Conservation (phyloP, 2,113 vertebrate genomes). For the Gadus chalcogrammus region DNA sequence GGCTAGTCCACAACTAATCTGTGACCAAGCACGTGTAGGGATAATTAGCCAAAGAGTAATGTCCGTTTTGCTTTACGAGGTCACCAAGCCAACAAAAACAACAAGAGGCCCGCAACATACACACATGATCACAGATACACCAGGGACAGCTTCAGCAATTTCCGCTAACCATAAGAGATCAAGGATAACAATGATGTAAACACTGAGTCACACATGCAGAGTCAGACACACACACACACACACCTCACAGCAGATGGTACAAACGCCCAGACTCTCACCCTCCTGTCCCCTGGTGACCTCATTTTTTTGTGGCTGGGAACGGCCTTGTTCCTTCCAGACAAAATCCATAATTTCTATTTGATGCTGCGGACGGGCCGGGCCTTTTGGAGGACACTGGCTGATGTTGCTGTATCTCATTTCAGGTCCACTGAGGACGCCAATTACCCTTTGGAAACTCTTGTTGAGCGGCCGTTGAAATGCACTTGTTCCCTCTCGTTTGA, state of each 20-base stretch:
- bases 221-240: too few species aligned
- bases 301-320: slow-evolving; percentile 59
- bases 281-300: slow-evolving; percentile 51
- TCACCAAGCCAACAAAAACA: too few species aligned
- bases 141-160: too few species aligned
- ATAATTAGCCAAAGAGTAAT: too few species aligned
- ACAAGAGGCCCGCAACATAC: too few species aligned
- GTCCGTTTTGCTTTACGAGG: too few species aligned
- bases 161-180: too few species aligned
- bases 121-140: too few species aligned
- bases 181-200: too few species aligned
- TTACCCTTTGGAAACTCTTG: slow-evolving; percentile 70
- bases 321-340: slow-evolving; percentile 63
- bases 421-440: slow-evolving; percentile 65
- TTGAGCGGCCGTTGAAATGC: slow-evolving; percentile 41
- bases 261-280: slow-evolving; percentile 3
- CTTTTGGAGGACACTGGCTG: slow-evolving; percentile 63
- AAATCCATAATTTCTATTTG: slow-evolving; percentile 76
- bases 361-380: slow-evolving; percentile 61
- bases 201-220: too few species aligned
- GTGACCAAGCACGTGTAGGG: too few species aligned
- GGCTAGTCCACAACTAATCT: too few species aligned
- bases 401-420: slow-evolving; percentile 73
- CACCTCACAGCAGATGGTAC: slow-evolving; percentile 18
- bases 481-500: slow-evolving; percentile 26